Evolutionary conservation across 2,888 invertebrate genomes (phyloP), one percentile per base, ranked within the genome.

Genomic region (Blastobasis adustella): DNA sequence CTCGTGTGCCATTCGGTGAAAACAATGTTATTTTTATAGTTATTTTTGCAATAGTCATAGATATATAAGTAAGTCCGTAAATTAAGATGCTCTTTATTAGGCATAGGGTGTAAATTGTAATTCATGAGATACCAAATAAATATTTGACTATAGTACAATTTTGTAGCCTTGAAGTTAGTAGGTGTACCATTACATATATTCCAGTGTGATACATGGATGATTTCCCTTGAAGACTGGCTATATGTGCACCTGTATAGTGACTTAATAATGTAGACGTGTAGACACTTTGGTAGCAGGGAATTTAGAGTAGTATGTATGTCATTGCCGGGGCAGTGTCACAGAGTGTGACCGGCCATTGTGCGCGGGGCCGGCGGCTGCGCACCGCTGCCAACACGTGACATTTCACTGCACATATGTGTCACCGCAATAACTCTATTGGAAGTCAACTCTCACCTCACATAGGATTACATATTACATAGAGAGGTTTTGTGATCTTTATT

Each of bases 111-210:
- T 56, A 46, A 45, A 48, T 60, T 56, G 23, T 23, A 23, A 23
- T 23, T 23, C 23, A 23, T 23, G 23, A 23, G 23, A 23, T 23
- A 23, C 23, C 23, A 23, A 59, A 58, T 54, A 59, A 61, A 60
- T 52, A 54, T 63, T 69, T 65, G 60, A 80, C 79, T 79, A 79
- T 79, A 82, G 83, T 86, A 86, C 86, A 86, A 86, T 70, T 68
- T 60, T 69, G 63, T 79, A 82, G 85, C 85, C 83, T 85, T 85
- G 79, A 58, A 57, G 23, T 23, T 23, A 23, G 23, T 23, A 23
- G 23, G 23, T 23, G 23, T 23, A 23, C 23, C 23, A 23, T 23
- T 23, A 23, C 23, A 23, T 23, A 23, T 23, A 23, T 23, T 23
- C 23, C 23, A 23, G 23, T 23, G 23, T 23, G 23, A 23, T 23